Evolutionary conservation across 2,888 invertebrate species (phyloP), one percentile per base, ranked within the genome.

Genomic region (Rotaria socialis): DNA sequence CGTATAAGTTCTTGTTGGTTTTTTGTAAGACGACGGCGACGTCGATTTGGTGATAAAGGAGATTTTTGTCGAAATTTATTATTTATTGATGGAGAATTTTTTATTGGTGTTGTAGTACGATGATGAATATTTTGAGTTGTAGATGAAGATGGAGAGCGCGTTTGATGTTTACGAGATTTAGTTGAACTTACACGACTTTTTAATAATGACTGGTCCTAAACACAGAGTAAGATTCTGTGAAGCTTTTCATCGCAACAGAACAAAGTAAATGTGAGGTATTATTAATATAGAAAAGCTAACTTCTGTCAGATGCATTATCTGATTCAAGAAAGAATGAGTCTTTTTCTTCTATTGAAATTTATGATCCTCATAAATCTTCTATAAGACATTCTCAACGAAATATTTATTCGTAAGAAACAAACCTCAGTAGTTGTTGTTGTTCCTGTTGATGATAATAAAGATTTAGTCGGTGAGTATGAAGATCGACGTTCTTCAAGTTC

Each of bases 401-500:
- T 52, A 52, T 52, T 52, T 52, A 14, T 52, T 52, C 11, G 11
- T 52, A 52, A 52, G 52, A 52, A 52, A 67, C 67, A 2, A 27
- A 67, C 67, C 14, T 67, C 67, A 16, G 6, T 7, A 5, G 67
- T 27, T 5, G 67, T 16, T 67, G 19, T 14, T 27, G 10, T 27
- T 27, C 27, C 60, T 60, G n/a, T 27, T 27, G 67, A 27, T 27
- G 67, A 67, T 67, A 67, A 35, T 35, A 67, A 35, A 35, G 67
- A 67, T 67, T 67, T 67, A 16, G 67, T 67, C 19, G 67, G 67
- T 19, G 67, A 67, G 35, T 67, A 67, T 35, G 67, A 67, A 35
- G 67, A 67, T 35, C 67, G 67, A 67, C 67, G 67, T 67, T 67
- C 67, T 89, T 88, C 56, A 89, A 85, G n/a, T 88, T 89, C 85